These are phyloP conservation scores for Drosophila hydei DNA, from an alignment of 1,140 invertebrate species.

Conservation along the genomic window DNA sequence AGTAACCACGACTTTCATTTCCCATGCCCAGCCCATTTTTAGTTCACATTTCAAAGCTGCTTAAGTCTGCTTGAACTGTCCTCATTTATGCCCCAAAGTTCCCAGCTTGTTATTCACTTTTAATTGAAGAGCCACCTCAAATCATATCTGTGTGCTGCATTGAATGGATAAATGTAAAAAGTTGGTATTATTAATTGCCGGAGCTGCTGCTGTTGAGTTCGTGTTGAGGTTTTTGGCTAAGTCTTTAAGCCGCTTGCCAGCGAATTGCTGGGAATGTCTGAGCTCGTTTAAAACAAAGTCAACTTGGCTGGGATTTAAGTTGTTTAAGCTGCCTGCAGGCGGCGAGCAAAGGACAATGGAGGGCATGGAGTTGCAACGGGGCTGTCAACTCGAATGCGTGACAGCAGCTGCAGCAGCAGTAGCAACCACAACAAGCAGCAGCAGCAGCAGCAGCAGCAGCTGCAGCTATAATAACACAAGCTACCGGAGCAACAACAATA, in stretches of 20 bases:
- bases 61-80: background rate
- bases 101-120: constrained; percentile 6
- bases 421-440: constrained; percentile 12
- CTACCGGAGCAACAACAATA: constrained; percentile 20
- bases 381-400: constrained; percentile 50
- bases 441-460: constrained; percentile 19
- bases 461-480: constrained; percentile 16
- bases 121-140: constrained; percentile 7
- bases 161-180: constrained; percentile 20
- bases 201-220: constrained; percentile 17
- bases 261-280: constrained; percentile 17
- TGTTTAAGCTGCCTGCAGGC: constrained; percentile 40
- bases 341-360: background rate
- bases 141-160: constrained; percentile 4
- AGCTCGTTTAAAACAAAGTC: constrained; percentile 39
- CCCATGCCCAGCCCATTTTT: too few relatives aligned
- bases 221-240: constrained; percentile 14
- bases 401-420: constrained; percentile 33
- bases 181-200: constrained; percentile 9
- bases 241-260: constrained; percentile 39
- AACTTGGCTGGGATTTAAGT: constrained; percentile 41
- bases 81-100: background rate
- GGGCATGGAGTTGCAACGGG: background rate
- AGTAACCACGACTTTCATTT: too few relatives aligned
- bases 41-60: background rate